A percentile compares a stretch with the other conserved stretches of the same genome.
Evolutionary conservation across 1,140 invertebrate genomes (phyloP).

Genomic region (Geopemphigus sp.): DNA sequence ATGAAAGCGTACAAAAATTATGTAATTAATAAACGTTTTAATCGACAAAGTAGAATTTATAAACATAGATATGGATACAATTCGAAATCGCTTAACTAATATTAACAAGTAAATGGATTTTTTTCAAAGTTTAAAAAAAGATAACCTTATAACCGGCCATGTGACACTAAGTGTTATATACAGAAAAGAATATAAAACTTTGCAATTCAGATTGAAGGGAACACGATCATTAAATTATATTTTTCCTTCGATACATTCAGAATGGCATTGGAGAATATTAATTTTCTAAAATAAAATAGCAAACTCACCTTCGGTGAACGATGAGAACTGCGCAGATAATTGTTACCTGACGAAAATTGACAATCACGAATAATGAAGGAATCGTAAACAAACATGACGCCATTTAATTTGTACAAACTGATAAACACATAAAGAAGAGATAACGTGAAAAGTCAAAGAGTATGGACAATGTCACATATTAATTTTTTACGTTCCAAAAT

Average conservation of each 20-base stretch:
- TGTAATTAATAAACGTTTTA: too few relatives aligned
- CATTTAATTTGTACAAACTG: not conserved
- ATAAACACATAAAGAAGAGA: not conserved
- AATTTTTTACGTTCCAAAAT: too few relatives aligned
- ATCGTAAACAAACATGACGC: conserved; percentile 2
- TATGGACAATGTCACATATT: not conserved
- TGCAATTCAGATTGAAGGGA: not conserved
- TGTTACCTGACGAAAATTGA: not conserved
- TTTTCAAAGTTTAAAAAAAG: not conserved
- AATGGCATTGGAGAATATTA: not conserved
- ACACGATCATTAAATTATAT: not conserved
- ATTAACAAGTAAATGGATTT: not conserved
- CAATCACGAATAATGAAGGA: not conserved
- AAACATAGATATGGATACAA: too few relatives aligned
- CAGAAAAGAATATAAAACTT: not conserved
- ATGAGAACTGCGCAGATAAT: not conserved
- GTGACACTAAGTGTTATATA: not conserved
- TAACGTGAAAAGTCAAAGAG: not conserved
- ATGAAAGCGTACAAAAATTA: too few relatives aligned
- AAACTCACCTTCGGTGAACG: not conserved
- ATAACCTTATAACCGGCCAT: conserved; percentile 36
- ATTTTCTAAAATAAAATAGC: not conserved
- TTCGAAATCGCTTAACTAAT: not conserved
- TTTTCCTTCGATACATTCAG: not conserved
- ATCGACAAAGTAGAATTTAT: too few relatives aligned